Percentiles rank a stretch among this genome's conserved stretches.
These are phyloP conservation scores for Pampusana beccarii DNA, from an alignment of 2,113 vertebrate species.

Conservation along the genomic window DNA sequence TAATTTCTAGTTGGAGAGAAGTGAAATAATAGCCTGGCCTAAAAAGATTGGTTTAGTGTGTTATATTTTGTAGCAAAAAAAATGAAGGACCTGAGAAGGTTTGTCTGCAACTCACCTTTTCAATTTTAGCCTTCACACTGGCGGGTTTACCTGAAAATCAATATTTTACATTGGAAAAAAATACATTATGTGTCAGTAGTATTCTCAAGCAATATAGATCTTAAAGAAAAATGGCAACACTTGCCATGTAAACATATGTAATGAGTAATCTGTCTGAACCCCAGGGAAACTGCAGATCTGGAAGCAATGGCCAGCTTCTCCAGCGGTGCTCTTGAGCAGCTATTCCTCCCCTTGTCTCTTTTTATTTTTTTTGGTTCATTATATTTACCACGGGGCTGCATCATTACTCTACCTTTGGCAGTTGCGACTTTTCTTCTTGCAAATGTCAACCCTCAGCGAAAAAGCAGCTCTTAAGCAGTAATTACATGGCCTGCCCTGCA, in stretches of 20 bases:
- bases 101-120: conserved; percentile 9
- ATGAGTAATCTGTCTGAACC: conserved; percentile 2
- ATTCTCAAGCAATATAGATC: conserved; percentile 13
- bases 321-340: not conserved
- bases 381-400: not conserved
- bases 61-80: not conserved
- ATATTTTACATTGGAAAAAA: conserved; percentile 33
- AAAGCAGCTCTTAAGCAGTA: not conserved
- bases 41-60: not conserved
- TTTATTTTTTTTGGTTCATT: not conserved
- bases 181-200: not conserved
- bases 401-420: not conserved
- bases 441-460: not conserved
- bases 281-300: not conserved
- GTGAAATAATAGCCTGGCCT: not conserved
- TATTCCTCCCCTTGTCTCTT: not conserved
- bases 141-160: conserved; percentile 37
- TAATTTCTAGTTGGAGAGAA: conserved; percentile 5
- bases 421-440: not conserved
- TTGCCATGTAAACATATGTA: conserved; percentile 41
- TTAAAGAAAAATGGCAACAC: conserved; percentile 19
- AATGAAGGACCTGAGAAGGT: not conserved
- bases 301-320: not conserved
- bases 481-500: not conserved
- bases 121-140: conserved; percentile 6